These are phyloP conservation scores for Tautogolabrus adspersus DNA, from an alignment of 2,113 vertebrate species.

Conservation along the genomic window DNA sequence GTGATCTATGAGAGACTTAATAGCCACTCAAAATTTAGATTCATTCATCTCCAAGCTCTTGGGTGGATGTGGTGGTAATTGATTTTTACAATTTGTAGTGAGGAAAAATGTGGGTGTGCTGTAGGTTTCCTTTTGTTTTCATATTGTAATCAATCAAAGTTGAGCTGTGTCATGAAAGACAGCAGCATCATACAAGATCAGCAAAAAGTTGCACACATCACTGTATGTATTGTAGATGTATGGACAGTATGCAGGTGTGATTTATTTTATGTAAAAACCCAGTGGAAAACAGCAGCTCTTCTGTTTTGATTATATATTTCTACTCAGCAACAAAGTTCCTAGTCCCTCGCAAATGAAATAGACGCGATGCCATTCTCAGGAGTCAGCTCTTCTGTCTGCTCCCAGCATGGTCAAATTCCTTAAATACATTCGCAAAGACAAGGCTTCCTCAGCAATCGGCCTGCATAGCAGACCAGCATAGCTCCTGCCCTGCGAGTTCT, in stretches of 20 bases:
- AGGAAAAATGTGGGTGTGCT: constrained; percentile 23
- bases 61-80: constrained; percentile 61
- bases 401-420: constrained; percentile 70
- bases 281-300: constrained; percentile 5
- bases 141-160: constrained; percentile 58
- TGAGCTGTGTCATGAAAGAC: constrained; percentile 33
- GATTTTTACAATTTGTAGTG: constrained; percentile 67
- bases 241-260: constrained; percentile 34
- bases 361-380: constrained; percentile 58
- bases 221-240: neutral
- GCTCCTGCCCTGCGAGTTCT: constrained; percentile 57
- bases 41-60: constrained; percentile 60
- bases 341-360: constrained; percentile 51
- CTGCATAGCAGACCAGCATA: constrained; percentile 59
- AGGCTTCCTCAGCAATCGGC: constrained; percentile 77
- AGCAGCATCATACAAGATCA: constrained; percentile 49
- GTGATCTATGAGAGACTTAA: constrained; percentile 76
- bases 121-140: constrained; percentile 38
- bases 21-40: constrained; percentile 74
- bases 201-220: constrained; percentile 41
- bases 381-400: constrained; percentile 71
- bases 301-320: constrained; percentile 54
- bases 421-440: constrained; percentile 69
- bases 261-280: constrained; percentile 58
- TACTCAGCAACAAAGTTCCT: constrained; percentile 71